Evolutionary conservation across 2,113 vertebrate species (phyloP).

Genomic region (Bufo gargarizans): DNA sequence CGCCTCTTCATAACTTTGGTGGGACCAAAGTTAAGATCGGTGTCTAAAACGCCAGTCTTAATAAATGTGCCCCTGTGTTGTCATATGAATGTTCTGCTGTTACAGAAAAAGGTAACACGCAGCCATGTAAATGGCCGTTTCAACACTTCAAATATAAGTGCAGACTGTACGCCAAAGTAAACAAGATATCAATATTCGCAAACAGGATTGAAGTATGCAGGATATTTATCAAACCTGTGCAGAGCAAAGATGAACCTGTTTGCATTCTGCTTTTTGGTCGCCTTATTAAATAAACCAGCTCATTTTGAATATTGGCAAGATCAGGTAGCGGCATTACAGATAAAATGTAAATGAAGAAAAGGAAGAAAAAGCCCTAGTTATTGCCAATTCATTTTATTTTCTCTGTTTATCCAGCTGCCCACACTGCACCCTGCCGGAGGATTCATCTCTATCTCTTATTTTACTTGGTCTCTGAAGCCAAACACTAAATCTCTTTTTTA

Average conservation of each 20-base stretch:
- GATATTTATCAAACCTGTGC: slow-evolving; percentile 7
- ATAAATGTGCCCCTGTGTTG: background rate
- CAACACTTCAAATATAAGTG: background rate
- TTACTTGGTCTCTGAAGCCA: slow-evolving; percentile 31
- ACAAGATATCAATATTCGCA: slow-evolving; percentile 11
- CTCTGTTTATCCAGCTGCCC: slow-evolving; percentile 40
- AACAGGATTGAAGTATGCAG: background rate
- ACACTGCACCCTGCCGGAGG: slow-evolving; percentile 49
- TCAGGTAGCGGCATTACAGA: background rate
- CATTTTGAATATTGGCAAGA: background rate
- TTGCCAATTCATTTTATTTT: slow-evolving; percentile 30
- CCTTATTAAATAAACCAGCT: background rate
- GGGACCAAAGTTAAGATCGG: too few relatives aligned
- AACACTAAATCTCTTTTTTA: slow-evolving; percentile 37
- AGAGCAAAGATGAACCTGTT: background rate
- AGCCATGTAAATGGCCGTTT: background rate
- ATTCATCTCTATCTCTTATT: slow-evolving; percentile 19
- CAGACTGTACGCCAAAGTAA: background rate
- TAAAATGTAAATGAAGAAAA: slow-evolving; percentile 14
- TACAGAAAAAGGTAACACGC: background rate
- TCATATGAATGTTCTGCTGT: background rate
- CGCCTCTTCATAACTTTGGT: too few relatives aligned
- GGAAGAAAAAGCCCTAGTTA: background rate
- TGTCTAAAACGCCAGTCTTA: too few relatives aligned
- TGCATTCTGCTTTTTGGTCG: background rate